A percentile compares a stretch with the other conserved stretches of the same genome.
Evolutionary conservation across 2,113 vertebrate genomes (phyloP).

Genomic region (Thryonomys swinderianus): DNA sequence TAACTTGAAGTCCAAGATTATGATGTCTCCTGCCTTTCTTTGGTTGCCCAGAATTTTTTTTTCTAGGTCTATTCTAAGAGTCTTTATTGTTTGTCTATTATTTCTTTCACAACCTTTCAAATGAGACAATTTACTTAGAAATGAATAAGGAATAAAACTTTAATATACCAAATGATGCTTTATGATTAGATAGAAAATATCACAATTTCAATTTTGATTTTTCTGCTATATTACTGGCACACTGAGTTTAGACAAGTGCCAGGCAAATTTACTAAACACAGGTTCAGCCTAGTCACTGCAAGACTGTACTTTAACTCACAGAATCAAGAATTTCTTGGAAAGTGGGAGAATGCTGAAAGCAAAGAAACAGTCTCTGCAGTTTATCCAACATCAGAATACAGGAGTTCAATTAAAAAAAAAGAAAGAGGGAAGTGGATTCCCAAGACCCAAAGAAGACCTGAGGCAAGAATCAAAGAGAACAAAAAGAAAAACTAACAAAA

Average conservation of each 20-base stretch:
- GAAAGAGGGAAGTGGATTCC: too few relatives aligned
- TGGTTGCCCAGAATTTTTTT: not conserved
- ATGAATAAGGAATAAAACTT: not conserved
- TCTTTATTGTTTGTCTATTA: not conserved
- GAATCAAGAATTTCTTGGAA: not conserved
- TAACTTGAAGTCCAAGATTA: not conserved
- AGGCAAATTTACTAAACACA: not conserved
- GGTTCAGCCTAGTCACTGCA: not conserved
- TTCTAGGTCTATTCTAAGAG: not conserved
- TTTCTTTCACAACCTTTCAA: not conserved
- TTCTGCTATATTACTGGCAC: not conserved
- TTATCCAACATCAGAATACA: too few relatives aligned
- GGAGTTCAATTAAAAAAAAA: too few relatives aligned
- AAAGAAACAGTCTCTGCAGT: too few relatives aligned
- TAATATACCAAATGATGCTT: not conserved
- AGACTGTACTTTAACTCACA: not conserved
- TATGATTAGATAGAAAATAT: not conserved
- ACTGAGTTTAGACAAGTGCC: not conserved
- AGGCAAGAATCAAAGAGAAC: too few relatives aligned
- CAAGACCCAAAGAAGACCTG: too few relatives aligned
- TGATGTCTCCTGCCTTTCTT: not conserved
- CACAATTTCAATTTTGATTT: conserved; percentile 12
- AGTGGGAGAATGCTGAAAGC: too few relatives aligned
- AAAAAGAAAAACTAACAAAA: too few relatives aligned
- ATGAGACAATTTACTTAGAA: not conserved